Evolutionary conservation across 2,113 vertebrate genomes (phyloP).

Genomic region (Laticauda colubrina): DNA sequence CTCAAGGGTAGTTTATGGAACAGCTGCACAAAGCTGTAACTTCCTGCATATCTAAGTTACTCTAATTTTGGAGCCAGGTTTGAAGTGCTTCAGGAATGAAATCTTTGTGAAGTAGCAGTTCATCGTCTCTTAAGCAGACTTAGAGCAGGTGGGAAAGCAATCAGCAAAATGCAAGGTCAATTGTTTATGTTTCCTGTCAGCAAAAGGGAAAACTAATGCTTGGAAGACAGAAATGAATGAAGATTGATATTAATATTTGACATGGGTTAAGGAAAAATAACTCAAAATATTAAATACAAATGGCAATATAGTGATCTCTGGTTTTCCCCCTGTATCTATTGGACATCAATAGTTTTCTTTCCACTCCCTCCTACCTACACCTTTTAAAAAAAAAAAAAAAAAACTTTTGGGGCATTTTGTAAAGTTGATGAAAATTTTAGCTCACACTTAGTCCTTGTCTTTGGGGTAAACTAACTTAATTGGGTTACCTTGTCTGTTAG

Average conservation of each 20-base stretch:
- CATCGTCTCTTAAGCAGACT: background rate
- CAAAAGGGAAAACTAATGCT: fast-evolving
- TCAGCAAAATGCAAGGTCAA: fast-evolving
- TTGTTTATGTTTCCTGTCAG: background rate
- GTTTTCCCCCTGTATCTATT: background rate
- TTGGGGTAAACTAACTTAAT: background rate
- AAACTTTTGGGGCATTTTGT: fast-evolving
- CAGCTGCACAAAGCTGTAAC: background rate
- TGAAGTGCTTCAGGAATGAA: slow-evolving; percentile 6
- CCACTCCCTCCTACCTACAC: background rate
- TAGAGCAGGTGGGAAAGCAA: background rate
- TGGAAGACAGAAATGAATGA: fast-evolving
- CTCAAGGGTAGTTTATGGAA: background rate
- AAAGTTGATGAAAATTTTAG: background rate
- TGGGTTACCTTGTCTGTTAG: background rate
- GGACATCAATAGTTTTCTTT: background rate
- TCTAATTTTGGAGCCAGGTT: background rate
- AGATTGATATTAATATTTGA: background rate
- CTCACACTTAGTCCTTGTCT: fast-evolving
- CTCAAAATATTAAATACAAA: background rate
- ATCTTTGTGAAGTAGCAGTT: background rate
- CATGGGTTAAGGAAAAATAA: background rate
- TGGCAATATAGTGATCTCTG: background rate
- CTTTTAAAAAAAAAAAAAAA: no score
- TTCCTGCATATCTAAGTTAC: slow-evolving; percentile 2